Evolutionary conservation across 2,888 invertebrate species (phyloP).

Genomic region (Caenorhabditis sp.): DNA sequence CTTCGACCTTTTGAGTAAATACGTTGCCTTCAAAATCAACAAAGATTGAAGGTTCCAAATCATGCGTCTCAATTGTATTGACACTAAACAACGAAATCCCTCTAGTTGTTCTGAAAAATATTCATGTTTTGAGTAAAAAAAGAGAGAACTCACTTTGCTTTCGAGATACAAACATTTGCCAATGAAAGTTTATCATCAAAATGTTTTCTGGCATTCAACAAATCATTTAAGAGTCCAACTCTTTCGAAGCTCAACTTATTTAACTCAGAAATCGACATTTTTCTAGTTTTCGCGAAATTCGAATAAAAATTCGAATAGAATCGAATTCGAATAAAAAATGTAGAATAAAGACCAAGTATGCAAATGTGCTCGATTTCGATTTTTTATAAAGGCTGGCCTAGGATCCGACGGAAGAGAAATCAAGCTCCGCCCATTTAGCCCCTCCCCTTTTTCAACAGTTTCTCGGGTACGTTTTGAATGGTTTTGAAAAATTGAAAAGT

Average conservation of each 20-base stretch:
- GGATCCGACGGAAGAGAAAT: no score
- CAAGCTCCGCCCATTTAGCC: no score
- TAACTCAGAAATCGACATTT: neutral
- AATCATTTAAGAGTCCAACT: constrained; percentile 23
- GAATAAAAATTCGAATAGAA: neutral
- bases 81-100: constrained; percentile 42
- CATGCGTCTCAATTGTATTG: constrained; percentile 31
- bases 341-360: neutral
- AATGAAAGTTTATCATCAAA: constrained; percentile 3
- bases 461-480: no score
- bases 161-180: constrained; percentile 36
- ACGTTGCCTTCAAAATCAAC: neutral
- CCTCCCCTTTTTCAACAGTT: no score
- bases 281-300: neutral
- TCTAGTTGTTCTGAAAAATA: constrained; percentile 27
- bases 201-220: constrained; percentile 13
- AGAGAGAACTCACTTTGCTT: constrained; percentile 35
- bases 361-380: no score
- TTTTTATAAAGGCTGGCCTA: no score
- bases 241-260: constrained; percentile 26
- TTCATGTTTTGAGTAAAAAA: neutral
- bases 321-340: no score
- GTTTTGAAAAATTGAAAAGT: no score
- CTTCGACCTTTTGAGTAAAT: neutral
- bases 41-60: constrained; percentile 29